A percentile compares a stretch with the other conserved stretches of the same genome.
These are phyloP conservation scores for Micromys minutus DNA, from an alignment of 2,113 vertebrate species.

Conservation along the genomic window DNA sequence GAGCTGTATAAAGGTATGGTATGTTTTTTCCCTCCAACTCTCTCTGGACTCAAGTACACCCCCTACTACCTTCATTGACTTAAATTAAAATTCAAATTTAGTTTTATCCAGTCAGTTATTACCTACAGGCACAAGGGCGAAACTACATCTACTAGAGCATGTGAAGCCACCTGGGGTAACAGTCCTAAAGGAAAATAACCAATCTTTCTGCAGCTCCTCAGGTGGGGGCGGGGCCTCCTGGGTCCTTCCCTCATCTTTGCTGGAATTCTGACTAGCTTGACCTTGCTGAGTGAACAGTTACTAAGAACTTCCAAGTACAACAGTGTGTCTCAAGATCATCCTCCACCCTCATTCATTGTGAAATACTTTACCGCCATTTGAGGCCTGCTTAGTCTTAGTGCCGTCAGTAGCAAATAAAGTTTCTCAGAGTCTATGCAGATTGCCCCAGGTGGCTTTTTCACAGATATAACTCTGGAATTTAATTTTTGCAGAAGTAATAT, in stretches of 20 bases:
- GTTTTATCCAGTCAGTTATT: not conserved
- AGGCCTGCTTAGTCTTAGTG: not conserved
- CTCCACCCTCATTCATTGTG: not conserved
- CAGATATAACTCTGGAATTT: not conserved
- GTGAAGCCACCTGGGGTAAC: not conserved
- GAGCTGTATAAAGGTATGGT: not conserved
- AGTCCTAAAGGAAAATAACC: not conserved
- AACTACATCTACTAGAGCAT: not conserved
- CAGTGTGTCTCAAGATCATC: not conserved
- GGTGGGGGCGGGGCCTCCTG: too few relatives aligned
- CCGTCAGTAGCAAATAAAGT: not conserved
- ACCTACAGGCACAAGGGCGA: not conserved
- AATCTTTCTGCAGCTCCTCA: too few relatives aligned
- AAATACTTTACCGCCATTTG: not conserved
- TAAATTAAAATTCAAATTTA: not conserved
- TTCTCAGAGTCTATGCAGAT: not conserved
- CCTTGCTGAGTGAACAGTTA: too few relatives aligned
- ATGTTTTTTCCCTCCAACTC: not conserved
- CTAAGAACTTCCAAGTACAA: too few relatives aligned
- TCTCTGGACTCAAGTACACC: too few relatives aligned
- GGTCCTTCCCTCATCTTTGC: too few relatives aligned
- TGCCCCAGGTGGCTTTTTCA: not conserved
- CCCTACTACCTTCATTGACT: not conserved
- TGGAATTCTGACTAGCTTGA: too few relatives aligned
- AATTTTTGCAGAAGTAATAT: not conserved